Evolutionary conservation across 35 echinoderm and acorn worm genomes (phyloP), one percentile per base, ranked within the genome.

Genomic region (Eucidaris tribuloides): DNA sequence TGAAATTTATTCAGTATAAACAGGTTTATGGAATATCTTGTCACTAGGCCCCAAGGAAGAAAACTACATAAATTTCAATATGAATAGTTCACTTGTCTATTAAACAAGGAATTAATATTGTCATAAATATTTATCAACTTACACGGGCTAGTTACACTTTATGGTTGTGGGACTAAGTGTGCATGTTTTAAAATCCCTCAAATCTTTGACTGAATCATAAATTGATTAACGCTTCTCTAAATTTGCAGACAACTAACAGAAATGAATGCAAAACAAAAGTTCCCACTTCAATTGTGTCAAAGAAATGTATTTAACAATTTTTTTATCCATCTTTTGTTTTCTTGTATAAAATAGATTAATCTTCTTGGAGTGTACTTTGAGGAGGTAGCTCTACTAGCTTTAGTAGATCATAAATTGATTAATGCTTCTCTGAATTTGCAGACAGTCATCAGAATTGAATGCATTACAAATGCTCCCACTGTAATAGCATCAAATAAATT

Each of bases 351-450:
- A 17, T 20, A 87, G 84, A 62, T 43, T 18, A 87, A 87, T 32
- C 84, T 87, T 54, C 35, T 87, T 4, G 84, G 84, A 87, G 84
- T 71, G 17, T 87, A 87, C 72, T 87, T 87, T 87, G 84, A 87
- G 33, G 84, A 87, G 71, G 71, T 87, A 27, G 84, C 84, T 33
- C 77, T 78, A 58, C 84, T 87, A 71, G 74, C 77, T 11, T 77
- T 38, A 11, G 37, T 15, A 17, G 17, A 23, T 13, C 7, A 77
- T 9, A 77, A 11, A 23, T 80, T 34, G 27, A 46, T 23, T 28
- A 9, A 57, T 25, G 27, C 4, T 7, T 61, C 14, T 33, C 15
- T 17, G 27, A 3, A 46, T 61, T 1, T 22, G 25, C n/a, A 7
- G 59, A 13, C 17, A 81, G 22, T 0, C 4, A 5, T 5, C 39